Conservation (phyloP, 2,888 invertebrate genomes). For the Cheiracanthium punctorium region DNA sequence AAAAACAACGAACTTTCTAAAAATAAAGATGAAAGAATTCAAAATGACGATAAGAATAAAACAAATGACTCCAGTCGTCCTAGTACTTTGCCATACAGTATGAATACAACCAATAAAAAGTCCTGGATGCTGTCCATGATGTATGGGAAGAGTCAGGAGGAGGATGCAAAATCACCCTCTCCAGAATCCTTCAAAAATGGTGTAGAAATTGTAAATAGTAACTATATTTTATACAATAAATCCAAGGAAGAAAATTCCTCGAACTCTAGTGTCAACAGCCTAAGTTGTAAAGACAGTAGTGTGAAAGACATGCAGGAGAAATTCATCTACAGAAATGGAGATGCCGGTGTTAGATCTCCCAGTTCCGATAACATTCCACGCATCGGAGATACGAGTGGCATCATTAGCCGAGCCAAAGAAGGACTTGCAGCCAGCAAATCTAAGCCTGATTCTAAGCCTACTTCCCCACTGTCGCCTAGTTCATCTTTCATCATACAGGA, state of each 20-base stretch:
- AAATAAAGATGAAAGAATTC: slow-evolving; percentile 45
- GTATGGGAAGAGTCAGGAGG: slow-evolving; percentile 74
- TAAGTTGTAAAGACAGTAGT: slow-evolving; percentile 47
- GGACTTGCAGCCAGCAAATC: slow-evolving; percentile 53
- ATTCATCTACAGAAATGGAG: slow-evolving; percentile 44
- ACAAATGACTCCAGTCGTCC: slow-evolving; percentile 69
- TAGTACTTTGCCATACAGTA: slow-evolving; percentile 47
- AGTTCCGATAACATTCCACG: slow-evolving; percentile 37
- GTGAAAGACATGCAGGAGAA: slow-evolving; percentile 65
- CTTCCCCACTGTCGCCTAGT: slow-evolving; percentile 22
- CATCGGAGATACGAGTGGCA: slow-evolving; percentile 54
- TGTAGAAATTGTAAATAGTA: slow-evolving; percentile 50
- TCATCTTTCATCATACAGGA: slow-evolving; percentile 32
- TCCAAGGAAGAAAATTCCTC: slow-evolving; percentile 32
- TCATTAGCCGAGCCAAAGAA: slow-evolving; percentile 66
- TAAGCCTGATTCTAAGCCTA: slow-evolving; percentile 37
- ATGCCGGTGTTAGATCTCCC: slow-evolving; percentile 31
- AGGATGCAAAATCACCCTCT: slow-evolving; percentile 73
- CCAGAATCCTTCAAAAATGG: background rate
- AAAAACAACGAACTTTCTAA: slow-evolving; percentile 69
- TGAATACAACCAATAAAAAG: slow-evolving; percentile 75
- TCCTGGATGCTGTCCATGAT: slow-evolving; percentile 76
- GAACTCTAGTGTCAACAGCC: slow-evolving; percentile 31
- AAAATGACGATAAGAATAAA: slow-evolving; percentile 18
- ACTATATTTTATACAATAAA: slow-evolving; percentile 37